phyloP scores from a whole-genome alignment of 1,140 invertebrate genomes.

The Carposina sasakii region DNA sequence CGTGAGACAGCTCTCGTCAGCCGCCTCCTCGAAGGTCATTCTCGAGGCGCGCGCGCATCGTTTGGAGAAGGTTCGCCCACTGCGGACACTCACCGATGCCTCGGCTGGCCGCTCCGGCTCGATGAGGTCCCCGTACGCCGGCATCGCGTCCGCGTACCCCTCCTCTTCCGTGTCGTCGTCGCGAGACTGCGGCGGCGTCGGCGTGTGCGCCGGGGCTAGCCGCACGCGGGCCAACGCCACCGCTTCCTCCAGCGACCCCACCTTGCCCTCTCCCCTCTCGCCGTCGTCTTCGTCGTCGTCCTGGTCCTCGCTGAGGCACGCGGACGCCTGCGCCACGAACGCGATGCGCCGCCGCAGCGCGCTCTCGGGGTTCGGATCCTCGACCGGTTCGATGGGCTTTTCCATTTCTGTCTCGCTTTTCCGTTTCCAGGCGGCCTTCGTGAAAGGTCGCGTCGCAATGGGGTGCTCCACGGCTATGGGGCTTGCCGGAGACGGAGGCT shows the following conservation, averaged over 20 bases:
- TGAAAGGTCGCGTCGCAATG: constrained; percentile 61
- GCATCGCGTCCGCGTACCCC: constrained; percentile 59
- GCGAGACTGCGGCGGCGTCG: constrained; percentile 49
- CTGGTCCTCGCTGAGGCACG: constrained; percentile 52
- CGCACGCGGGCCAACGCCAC: constrained; percentile 59
- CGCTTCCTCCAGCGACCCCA: constrained; percentile 64
- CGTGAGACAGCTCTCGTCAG: constrained; percentile 60
- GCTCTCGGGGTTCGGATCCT: constrained; percentile 61
- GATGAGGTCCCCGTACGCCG: constrained; percentile 67
- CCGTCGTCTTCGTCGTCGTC: constrained; percentile 36
- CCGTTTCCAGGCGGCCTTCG: constrained; percentile 64
- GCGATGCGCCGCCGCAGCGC: constrained; percentile 58
- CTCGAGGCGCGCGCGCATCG: constrained; percentile 66
- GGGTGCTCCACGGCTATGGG: constrained; percentile 63
- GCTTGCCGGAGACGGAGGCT: constrained; percentile 34
- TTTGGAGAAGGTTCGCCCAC: constrained; percentile 39
- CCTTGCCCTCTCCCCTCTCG: constrained; percentile 32
- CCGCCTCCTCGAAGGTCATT: constrained; percentile 67
- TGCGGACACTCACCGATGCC: constrained; percentile 25
- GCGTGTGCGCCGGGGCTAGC: constrained; percentile 40
- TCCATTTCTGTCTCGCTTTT: constrained; percentile 48
- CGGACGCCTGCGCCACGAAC: constrained; percentile 58
- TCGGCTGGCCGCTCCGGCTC: constrained; percentile 44
- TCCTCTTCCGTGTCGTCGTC: constrained; percentile 55
- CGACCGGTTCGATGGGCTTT: constrained; percentile 64